Conservation (phyloP, 2,888 invertebrate species). For the Amblyjoppa fuscipennis region DNA sequence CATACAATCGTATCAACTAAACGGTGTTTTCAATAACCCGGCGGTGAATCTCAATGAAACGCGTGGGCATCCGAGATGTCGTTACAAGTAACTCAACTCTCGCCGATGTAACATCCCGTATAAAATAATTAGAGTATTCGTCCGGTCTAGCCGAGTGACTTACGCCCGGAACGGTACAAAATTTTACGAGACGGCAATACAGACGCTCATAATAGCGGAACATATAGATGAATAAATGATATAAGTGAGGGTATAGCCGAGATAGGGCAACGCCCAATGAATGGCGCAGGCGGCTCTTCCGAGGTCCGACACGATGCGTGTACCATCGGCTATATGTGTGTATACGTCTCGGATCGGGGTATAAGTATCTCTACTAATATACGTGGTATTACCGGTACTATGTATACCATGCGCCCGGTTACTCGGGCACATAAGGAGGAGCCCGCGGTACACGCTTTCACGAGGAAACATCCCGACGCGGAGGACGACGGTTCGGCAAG, state of each 20-base stretch:
- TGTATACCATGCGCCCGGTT: constrained; percentile 36
- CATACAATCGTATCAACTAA: neutral
- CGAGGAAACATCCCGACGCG: constrained; percentile 62
- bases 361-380: constrained; percentile 54
- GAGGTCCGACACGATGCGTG: constrained; percentile 66
- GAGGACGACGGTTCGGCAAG: constrained; percentile 2
- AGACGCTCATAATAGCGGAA: constrained; percentile 19
- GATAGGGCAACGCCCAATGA: constrained; percentile 71
- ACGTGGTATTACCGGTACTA: constrained; percentile 31
- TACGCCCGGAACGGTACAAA: constrained; percentile 37
- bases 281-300: constrained; percentile 67
- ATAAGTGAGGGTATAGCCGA: constrained; percentile 29
- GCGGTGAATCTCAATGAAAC: constrained; percentile 3
- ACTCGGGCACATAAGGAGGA: constrained; percentile 55
- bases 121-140: constrained; percentile 68
- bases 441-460: constrained; percentile 64
- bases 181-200: constrained; percentile 46
- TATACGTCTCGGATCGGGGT: constrained; percentile 10
- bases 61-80: constrained; percentile 44
- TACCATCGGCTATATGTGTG: constrained; percentile 36
- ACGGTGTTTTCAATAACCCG: constrained; percentile 31
- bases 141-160: constrained; percentile 57
- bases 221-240: constrained; percentile 25
- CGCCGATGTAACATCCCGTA: constrained; percentile 26
- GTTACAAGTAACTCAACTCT: constrained; percentile 42